These are phyloP conservation scores for Ctenomys sociabilis DNA, from an alignment of 2,113 vertebrate genomes.

Conservation along the genomic window DNA sequence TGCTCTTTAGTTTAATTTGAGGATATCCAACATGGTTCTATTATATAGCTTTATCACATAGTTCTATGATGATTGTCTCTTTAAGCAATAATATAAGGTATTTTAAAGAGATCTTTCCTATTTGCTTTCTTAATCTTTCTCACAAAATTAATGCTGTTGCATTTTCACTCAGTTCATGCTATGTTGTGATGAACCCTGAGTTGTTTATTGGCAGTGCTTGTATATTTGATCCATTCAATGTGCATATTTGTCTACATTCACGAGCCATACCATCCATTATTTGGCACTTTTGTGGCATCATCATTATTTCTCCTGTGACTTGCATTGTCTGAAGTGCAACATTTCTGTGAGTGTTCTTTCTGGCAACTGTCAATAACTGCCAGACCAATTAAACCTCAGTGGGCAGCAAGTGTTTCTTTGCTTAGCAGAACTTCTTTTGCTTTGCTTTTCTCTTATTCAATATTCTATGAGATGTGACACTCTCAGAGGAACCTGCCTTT, in stretches of 20 bases:
- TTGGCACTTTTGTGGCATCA: background rate
- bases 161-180: background rate
- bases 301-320: background rate
- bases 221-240: background rate
- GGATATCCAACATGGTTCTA: background rate
- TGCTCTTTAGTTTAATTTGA: background rate
- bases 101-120: background rate
- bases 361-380: background rate
- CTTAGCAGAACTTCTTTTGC: slow-evolving; percentile 7
- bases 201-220: background rate
- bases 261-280: background rate
- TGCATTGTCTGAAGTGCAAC: background rate
- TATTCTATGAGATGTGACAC: slow-evolving; percentile 18
- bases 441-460: background rate
- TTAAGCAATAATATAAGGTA: background rate
- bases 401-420: background rate
- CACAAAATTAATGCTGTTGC: background rate
- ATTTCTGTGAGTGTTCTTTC: background rate
- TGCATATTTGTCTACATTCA: background rate
- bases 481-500: background rate
- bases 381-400: background rate
- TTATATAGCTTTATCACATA: no score
- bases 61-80: background rate
- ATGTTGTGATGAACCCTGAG: background rate
- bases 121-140: background rate